Evolutionary conservation across 1,140 invertebrate species (phyloP), one percentile per base, ranked within the genome.

Genomic region (Cydia fagiglandana): DNA sequence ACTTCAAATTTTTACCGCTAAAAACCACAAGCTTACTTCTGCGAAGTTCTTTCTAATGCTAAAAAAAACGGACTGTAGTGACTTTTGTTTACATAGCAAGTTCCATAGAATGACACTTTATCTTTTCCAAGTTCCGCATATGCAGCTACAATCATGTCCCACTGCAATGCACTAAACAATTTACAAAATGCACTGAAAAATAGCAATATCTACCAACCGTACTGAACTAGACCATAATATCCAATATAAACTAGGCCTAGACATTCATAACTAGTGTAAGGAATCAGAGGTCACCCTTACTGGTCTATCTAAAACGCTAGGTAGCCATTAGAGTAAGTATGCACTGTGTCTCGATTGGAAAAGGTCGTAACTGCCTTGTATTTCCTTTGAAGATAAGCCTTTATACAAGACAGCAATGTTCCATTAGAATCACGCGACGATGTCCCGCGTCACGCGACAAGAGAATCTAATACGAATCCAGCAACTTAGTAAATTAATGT

Each of bases 391-490:
- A 24, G 56, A 61, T 61, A 61, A 61, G 56, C 6, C 56, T 61
- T 61, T 61, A 61, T 20, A 20, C 9, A 61, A 17, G n/a, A 24
- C 12, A 61, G 6, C 5, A 20, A 5, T 20, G 53, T 61, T 17
- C 20, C 17, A 17, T 56, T 9, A 9, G 15, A 17, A 20, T 24
- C 56, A 61, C 56, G 56, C 56, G 56, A 61, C 5, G 7, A 24
- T 12, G 20, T 61, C 56, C 24, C 56, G 56, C 56, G 50, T 61
- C 56, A 61, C 56, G 56, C 56, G 50, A 53, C 15, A 61, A 12
- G 20, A 9, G 7, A 24, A 24, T 61, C 56, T 12, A 61, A 61
- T 61, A 10, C 7, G 20, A 61, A 61, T 24, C 12, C 17, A 24
- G 20, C 53, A 61, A 20, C 2, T 9, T 2, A 24, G 20, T 24